Base-by-base conservation (phyloP, 2,888 invertebrate species). In the Drosophila atripex region DNA sequence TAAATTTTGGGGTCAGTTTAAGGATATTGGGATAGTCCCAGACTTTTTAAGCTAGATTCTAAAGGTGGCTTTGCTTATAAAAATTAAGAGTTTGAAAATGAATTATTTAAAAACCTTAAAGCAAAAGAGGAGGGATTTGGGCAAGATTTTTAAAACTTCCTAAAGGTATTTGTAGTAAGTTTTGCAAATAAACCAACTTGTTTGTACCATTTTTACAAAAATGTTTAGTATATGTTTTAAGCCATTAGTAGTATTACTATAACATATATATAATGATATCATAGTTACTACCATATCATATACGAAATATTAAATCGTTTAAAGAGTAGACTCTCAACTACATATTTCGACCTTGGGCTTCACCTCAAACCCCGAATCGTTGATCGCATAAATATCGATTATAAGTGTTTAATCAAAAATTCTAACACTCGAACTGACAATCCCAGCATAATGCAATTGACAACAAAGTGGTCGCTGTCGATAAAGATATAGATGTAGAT, bases 321-420 rank as follows among this genome's bases (percentile, higher is more conserved):
- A 23, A 21, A 38, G 50, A 47, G 35, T 68, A 47, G 58, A 32
- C 49, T 30, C n/a, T 30, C n/a, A 68, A 49, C 58, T 66, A 61
- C 18, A 50, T 45, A 8, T 2, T 1, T 16, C 55, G 76, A 52
- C 80, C 80, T 80, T 80, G 83, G 56, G 25, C 68, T 21, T 72
- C 70, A 79, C 80, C 86, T 86, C 72, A 70, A 70, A 28, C 38
- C 38, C 18, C 18, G 56, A 79, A 66, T 71, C 86, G 80, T 66
- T 73, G 80, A 64, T 83, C 76, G 80, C 77, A 80, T 80, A 86
- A 80, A 86, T 83, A 86, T 80, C 80, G 80, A 83, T 83, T 75
- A 77, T 86, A 83, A 83, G 73, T 69, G 80, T 73, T 83, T 80
- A 80, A 86, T 77, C 59, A 69, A 65, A 77, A 66, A 83, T 84